These are phyloP conservation scores for Oligia strigilis DNA, from an alignment of 2,888 invertebrate genomes.

Conservation along the genomic window DNA sequence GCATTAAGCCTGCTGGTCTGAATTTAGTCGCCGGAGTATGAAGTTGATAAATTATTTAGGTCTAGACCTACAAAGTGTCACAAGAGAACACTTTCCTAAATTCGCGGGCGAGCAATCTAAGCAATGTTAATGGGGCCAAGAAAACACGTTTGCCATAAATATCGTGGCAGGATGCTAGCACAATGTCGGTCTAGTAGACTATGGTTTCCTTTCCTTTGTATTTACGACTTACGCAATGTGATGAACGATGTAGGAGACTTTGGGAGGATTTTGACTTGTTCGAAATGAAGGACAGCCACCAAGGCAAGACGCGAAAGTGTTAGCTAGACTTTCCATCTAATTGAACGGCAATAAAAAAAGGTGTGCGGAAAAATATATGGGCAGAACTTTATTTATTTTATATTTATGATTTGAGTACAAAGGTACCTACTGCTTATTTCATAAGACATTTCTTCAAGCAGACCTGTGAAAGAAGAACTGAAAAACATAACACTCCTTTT, in stretches of 20 bases:
- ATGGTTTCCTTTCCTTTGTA: conserved; percentile 33
- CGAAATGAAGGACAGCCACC: neutral
- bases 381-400: neutral
- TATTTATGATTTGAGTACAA: too few relatives aligned
- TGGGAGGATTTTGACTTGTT: neutral
- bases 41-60: neutral
- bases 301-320: neutral
- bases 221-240: conserved; percentile 43
- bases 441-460: too few relatives aligned
- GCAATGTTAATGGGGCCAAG: conserved; percentile 43
- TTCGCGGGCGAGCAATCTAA: conserved; percentile 21
- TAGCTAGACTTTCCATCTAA: neutral
- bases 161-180: conserved; percentile 36
- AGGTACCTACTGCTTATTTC: too few relatives aligned
- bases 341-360: neutral
- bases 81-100: conserved; percentile 6
- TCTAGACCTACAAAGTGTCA: neutral
- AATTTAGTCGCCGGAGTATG: neutral
- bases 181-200: conserved; percentile 29
- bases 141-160: conserved; percentile 48
- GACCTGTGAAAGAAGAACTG: neutral
- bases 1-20: neutral
- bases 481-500: neutral
- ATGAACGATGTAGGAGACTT: neutral
- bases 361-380: neutral